A percentile compares a stretch with the other conserved stretches of the same genome.
Conservation (phyloP, 2,888 invertebrate genomes). For the Ryuthela nishihirai region DNA sequence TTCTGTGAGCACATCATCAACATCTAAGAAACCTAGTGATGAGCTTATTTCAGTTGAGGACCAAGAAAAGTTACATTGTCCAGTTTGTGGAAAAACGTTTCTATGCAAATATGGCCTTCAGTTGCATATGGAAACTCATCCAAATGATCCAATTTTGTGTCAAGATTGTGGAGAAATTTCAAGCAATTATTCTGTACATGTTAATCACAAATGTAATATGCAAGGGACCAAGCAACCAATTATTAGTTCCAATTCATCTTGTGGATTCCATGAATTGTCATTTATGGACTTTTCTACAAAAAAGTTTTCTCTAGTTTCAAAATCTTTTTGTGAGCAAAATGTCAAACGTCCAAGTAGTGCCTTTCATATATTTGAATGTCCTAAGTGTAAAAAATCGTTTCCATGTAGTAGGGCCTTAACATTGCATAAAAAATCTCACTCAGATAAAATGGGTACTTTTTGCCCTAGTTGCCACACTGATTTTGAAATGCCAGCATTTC, state of each 20-base stretch:
- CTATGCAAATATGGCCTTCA: conserved; percentile 59
- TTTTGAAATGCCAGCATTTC: conserved; percentile 56
- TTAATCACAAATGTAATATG: conserved; percentile 36
- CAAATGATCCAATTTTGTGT: conserved; percentile 66
- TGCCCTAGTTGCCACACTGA: conserved; percentile 57
- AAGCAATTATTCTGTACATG: conserved; percentile 57
- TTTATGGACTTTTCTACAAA: conserved; percentile 75
- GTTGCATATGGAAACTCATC: conserved; percentile 65
- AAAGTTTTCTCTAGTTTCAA: conserved; percentile 74
- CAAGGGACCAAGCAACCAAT: conserved; percentile 1
- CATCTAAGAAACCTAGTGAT: conserved; percentile 23
- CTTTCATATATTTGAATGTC: conserved; percentile 49
- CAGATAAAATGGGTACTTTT: conserved; percentile 45
- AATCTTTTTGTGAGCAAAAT: conserved; percentile 66
- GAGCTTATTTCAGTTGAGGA: conserved; percentile 28
- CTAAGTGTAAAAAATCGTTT: conserved; percentile 49
- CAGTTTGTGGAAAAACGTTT: conserved; percentile 64
- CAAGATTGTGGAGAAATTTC: conserved; percentile 68
- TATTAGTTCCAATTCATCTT: not conserved
- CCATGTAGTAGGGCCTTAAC: conserved; percentile 49
- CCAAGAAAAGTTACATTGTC: conserved; percentile 54
- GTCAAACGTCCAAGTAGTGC: conserved; percentile 45
- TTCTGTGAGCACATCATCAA: not conserved
- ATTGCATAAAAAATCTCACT: conserved; percentile 47
- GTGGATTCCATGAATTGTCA: conserved; percentile 56